Percentiles rank a stretch among this genome's conserved stretches.
These are phyloP conservation scores for Gallinago undulata DNA, from an alignment of 2,113 vertebrate genomes.

Conservation along the genomic window DNA sequence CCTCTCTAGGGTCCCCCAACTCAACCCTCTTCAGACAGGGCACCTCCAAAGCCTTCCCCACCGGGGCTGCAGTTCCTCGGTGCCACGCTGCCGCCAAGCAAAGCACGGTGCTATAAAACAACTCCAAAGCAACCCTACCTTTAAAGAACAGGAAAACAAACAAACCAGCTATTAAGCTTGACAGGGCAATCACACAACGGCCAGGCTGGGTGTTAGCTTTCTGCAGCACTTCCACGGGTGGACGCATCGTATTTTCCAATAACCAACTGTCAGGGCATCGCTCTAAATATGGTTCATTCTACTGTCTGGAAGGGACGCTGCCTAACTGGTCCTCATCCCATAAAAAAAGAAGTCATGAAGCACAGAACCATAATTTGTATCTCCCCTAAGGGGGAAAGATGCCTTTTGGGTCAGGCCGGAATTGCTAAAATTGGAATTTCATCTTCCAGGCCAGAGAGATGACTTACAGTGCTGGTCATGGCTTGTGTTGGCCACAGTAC, in stretches of 20 bases:
- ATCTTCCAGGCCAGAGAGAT: not conserved
- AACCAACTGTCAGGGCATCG: not conserved
- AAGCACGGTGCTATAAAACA: not conserved
- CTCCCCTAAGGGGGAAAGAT: not conserved
- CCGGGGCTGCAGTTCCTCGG: rapidly evolving
- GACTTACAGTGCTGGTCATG: not conserved
- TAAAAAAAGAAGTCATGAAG: not conserved
- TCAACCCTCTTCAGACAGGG: not conserved
- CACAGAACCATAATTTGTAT: not conserved
- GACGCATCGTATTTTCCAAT: not conserved
- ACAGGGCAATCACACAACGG: rapidly evolving
- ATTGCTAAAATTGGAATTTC: not conserved
- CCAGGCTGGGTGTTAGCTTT: not conserved
- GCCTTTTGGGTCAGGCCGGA: not conserved
- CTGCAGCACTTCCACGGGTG: not conserved
- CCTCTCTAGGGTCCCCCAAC: not conserved
- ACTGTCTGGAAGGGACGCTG: not conserved
- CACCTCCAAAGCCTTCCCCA: not conserved
- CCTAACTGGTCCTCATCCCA: not conserved
- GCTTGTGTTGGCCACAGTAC: not conserved
- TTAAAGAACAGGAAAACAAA: not conserved
- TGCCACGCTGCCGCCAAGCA: not conserved
- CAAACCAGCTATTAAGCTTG: not conserved
- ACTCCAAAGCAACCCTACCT: not conserved
- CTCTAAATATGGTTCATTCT: not conserved